A percentile compares a stretch with the other conserved stretches of the same genome.
These are phyloP conservation scores for Drosophila acutilabella DNA, from an alignment of 2,888 invertebrate genomes.

Conservation along the genomic window DNA sequence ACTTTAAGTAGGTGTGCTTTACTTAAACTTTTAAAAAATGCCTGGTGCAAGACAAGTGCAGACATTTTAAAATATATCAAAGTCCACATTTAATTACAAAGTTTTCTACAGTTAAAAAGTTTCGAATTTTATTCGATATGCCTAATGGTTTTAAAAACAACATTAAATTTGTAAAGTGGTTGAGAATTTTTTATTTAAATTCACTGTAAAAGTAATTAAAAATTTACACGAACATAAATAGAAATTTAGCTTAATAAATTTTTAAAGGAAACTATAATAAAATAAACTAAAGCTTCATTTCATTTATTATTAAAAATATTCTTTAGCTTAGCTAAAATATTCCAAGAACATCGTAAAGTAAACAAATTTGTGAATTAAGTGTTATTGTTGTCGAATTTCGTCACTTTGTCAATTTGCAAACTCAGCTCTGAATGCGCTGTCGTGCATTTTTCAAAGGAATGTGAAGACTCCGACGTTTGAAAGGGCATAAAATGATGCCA, in stretches of 20 bases:
- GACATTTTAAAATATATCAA: background rate
- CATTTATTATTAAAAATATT: too few species aligned
- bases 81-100: background rate
- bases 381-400: conserved; percentile 1
- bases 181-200: background rate
- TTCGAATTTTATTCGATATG: too few species aligned
- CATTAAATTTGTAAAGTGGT: background rate
- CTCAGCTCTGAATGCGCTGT: background rate
- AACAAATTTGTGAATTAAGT: conserved; percentile 4
- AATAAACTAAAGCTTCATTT: too few species aligned
- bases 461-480: conserved; percentile 8
- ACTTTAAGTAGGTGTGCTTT: too few species aligned
- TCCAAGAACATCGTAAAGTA: conserved; percentile 2
- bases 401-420: conserved; percentile 5
- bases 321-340: background rate
- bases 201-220: too few species aligned
- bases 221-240: too few species aligned
- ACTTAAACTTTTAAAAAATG: too few species aligned
- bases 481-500: conserved; percentile 47
- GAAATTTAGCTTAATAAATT: too few species aligned
- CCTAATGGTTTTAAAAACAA: background rate
- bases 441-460: background rate
- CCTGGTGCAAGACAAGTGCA: too few species aligned
- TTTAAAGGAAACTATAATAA: too few species aligned
- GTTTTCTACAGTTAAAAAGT: background rate